Conservation (phyloP, 1,140 invertebrate genomes). For the Calliphora vicina region DNA sequence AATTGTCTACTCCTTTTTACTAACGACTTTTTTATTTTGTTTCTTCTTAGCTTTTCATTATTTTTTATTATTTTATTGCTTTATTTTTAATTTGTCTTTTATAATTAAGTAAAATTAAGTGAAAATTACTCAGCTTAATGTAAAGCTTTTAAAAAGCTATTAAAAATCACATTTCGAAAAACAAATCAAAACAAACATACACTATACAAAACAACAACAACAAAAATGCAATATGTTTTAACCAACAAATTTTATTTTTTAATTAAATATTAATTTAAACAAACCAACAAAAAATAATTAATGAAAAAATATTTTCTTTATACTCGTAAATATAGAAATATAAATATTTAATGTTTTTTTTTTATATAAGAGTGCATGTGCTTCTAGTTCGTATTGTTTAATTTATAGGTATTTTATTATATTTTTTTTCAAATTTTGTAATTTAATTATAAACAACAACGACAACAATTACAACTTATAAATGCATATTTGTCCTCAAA, state of each 20-base stretch:
- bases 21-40: conserved; percentile 23
- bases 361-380: conserved; percentile 34
- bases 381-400: conserved; percentile 33
- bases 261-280: conserved; percentile 7
- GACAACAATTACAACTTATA: not conserved
- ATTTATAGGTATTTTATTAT: conserved; percentile 33
- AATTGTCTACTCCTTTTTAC: not conserved
- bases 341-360: not conserved
- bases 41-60: conserved; percentile 33
- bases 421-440: conserved; percentile 25
- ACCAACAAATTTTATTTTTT: conserved; percentile 15
- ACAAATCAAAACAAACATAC: not conserved
- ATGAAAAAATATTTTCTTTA: not conserved
- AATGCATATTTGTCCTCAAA: not conserved
- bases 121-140: conserved; percentile 58
- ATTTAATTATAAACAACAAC: conserved; percentile 20
- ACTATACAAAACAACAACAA: not conserved
- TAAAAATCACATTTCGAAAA: not conserved
- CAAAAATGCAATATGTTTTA: conserved; percentile 28
- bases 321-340: not conserved
- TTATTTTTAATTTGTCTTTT: conserved; percentile 37
- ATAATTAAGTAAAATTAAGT: conserved; percentile 37
- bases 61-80: not conserved
- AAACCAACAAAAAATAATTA: not conserved
- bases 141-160: conserved; percentile 46